phyloP scores from a whole-genome alignment of 2,797 vertebrate species.

The Hyperoplus immaculatus region DNA sequence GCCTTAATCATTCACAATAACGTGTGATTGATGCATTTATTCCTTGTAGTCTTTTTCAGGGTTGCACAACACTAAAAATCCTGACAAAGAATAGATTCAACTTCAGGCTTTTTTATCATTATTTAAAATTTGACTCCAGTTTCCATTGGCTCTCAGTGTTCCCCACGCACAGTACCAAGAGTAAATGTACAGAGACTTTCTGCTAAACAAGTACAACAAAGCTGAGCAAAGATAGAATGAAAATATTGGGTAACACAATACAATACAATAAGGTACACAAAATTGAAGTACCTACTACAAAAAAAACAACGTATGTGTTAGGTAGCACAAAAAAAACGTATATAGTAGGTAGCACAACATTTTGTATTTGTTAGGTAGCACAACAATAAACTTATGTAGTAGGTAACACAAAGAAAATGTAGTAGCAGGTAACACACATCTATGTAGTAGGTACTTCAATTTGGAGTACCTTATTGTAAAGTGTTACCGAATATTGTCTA shows the following conservation, averaged over 20 bases:
- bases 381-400: too few relatives aligned
- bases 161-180: background rate
- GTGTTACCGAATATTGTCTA: background rate
- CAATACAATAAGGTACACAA: too few relatives aligned
- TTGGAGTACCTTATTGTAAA: too few relatives aligned
- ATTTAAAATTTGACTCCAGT: too few relatives aligned
- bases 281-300: too few relatives aligned
- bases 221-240: background rate
- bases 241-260: background rate
- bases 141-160: conserved; percentile 1
- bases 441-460: too few relatives aligned
- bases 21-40: conserved; percentile 6
- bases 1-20: conserved; percentile 16
- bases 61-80: conserved; percentile 16
- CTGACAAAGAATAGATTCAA: background rate
- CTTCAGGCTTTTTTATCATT: background rate
- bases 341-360: too few relatives aligned
- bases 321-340: too few relatives aligned
- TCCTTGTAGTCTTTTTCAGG: background rate
- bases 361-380: too few relatives aligned
- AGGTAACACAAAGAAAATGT: too few relatives aligned
- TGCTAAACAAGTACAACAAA: background rate
- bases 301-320: too few relatives aligned
- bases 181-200: background rate
- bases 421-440: too few relatives aligned